phyloP scores from a whole-genome alignment of 2,797 vertebrate species.

The Pyrocephalus nanus region DNA sequence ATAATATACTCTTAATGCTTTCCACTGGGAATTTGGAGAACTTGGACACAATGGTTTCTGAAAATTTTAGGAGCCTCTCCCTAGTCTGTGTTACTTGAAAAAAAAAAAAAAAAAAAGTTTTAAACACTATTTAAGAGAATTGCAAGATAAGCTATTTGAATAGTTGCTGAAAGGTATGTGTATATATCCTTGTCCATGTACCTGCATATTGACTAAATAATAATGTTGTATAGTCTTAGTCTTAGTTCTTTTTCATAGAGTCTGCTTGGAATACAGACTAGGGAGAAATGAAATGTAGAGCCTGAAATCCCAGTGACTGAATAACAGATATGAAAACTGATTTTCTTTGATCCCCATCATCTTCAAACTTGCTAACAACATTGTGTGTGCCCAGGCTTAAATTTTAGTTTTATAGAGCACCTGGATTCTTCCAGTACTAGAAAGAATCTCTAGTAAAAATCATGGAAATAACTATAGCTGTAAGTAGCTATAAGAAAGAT shows the following conservation, averaged over 20 bases:
- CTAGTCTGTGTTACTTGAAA: not conserved
- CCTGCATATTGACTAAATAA: not conserved
- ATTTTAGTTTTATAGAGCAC: not conserved
- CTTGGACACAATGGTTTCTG: not conserved
- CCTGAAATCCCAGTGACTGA: not conserved
- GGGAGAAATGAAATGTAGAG: not conserved
- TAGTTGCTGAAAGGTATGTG: not conserved
- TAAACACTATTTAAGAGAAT: not conserved
- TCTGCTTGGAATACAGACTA: not conserved
- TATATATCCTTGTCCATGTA: not conserved
- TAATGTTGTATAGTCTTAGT: not conserved
- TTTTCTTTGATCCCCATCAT: not conserved
- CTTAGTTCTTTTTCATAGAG: not conserved
- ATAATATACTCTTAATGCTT: not conserved
- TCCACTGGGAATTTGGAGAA: not conserved
- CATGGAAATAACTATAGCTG: not conserved
- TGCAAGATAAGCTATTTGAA: not conserved
- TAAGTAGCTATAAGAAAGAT: not conserved
- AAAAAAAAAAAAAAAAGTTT: not conserved
- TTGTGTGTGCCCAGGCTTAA: not conserved
- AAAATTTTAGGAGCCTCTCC: not conserved
- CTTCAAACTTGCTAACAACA: not conserved
- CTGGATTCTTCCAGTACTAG: not conserved
- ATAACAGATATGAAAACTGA: rapidly evolving
- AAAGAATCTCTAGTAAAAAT: not conserved